These are phyloP conservation scores for Drosophila pegasa DNA, from an alignment of 2,888 invertebrate genomes.

Conservation along the genomic window DNA sequence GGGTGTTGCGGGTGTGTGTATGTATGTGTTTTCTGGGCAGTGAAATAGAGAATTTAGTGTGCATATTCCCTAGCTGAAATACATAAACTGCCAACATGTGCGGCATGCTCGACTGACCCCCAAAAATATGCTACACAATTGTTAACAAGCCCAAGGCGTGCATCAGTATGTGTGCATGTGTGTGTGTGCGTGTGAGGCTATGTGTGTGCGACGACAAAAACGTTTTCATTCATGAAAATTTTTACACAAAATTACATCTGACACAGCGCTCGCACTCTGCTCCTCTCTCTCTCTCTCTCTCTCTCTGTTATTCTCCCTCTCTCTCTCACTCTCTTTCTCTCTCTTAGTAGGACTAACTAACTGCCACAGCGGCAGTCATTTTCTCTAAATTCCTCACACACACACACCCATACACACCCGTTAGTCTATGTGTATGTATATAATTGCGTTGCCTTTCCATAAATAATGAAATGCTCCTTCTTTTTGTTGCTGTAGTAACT, in stretches of 20 bases:
- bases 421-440: constrained; percentile 41
- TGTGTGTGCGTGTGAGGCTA: constrained; percentile 5
- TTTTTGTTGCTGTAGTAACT: constrained; percentile 28
- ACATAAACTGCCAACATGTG: constrained; percentile 54
- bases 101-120: constrained; percentile 61
- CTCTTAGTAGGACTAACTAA: constrained; percentile 48
- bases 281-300: background rate
- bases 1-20: constrained; percentile 9
- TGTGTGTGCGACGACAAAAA: constrained; percentile 39
- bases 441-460: constrained; percentile 71
- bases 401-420: constrained; percentile 5
- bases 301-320: background rate
- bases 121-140: constrained; percentile 69
- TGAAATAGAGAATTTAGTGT: constrained; percentile 38
- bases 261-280: constrained; percentile 23
- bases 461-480: constrained; percentile 64
- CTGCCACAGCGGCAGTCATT: constrained; percentile 51
- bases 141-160: constrained; percentile 45
- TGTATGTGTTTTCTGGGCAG: background rate
- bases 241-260: constrained; percentile 68
- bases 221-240: constrained; percentile 73
- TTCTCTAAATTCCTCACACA: constrained; percentile 60
- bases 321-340: background rate
- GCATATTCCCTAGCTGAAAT: constrained; percentile 22
- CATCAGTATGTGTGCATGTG: background rate